Percentiles rank a stretch among this genome's conserved stretches.
Conservation (phyloP, 92 coral and sea anemone genomes). For the Paragorgia papillata region DNA sequence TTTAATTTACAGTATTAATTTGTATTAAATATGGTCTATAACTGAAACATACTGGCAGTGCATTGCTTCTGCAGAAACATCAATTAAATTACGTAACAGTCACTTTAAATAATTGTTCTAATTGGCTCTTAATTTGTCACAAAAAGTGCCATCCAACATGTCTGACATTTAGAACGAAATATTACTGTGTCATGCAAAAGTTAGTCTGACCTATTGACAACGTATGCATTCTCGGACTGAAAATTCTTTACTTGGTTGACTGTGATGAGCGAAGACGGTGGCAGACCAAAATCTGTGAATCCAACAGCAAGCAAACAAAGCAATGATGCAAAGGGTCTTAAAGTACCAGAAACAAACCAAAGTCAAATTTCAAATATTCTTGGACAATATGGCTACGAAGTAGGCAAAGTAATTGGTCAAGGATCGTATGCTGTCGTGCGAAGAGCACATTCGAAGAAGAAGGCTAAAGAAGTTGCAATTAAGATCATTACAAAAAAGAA, state of each 20-base stretch:
- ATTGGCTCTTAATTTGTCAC: constrained; percentile 8
- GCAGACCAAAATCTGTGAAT: constrained; percentile 19
- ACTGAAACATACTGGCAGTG: too few species aligned
- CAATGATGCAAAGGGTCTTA: constrained; percentile 13
- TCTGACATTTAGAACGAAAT: constrained; percentile 8
- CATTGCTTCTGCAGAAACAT: too few species aligned
- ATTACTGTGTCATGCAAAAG: background rate
- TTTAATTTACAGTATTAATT: too few species aligned
- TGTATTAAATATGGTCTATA: too few species aligned
- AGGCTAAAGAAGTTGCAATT: constrained; percentile 83
- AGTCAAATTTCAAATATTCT: constrained; percentile 56
- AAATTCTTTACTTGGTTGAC: constrained; percentile 16
- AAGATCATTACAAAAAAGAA: constrained; percentile 98
- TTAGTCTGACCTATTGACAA: constrained; percentile 13
- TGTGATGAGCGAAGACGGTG: constrained; percentile 40
- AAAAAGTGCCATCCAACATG: constrained; percentile 3
- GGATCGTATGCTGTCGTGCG: constrained; percentile 97
- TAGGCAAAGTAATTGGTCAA: constrained; percentile 92
- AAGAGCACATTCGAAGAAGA: constrained; percentile 87
- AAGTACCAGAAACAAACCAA: constrained; percentile 43
- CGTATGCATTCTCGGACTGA: constrained; percentile 39
- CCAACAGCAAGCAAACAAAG: constrained; percentile 41
- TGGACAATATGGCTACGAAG: constrained; percentile 91
- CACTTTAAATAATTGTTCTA: constrained; percentile 13
- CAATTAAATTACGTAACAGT: constrained; percentile 37